Evolutionary conservation across 64 coral and sea anemone species (phyloP).

Genomic region (Acropora yongei): DNA sequence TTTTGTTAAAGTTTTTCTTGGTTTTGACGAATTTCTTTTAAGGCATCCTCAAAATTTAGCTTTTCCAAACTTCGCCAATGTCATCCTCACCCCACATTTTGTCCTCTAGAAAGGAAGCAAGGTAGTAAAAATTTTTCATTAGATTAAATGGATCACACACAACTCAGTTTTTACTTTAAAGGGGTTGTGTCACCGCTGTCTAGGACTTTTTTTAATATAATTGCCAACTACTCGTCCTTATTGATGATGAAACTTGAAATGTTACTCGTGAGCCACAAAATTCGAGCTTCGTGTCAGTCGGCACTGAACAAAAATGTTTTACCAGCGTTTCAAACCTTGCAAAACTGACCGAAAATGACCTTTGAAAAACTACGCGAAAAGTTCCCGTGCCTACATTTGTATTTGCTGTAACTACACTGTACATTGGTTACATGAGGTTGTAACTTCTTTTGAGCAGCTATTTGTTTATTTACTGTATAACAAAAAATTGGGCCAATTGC

Average conservation of each 20-base stretch:
- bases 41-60: not conserved
- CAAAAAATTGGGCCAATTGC: not conserved
- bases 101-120: not conserved
- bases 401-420: not conserved
- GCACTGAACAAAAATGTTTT: conserved; percentile 4
- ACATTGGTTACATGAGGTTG: not conserved
- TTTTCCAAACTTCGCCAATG: not conserved
- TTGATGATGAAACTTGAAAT: not conserved
- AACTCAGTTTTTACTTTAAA: not conserved
- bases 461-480: not conserved
- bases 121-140: not conserved
- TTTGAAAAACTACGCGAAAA: conserved; percentile 1
- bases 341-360: conserved; percentile 9
- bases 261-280: not conserved
- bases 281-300: not conserved
- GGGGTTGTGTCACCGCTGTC: not conserved
- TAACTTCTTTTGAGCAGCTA: conserved; percentile 10
- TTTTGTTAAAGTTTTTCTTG: not conserved
- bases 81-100: not conserved
- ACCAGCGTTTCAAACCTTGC: not conserved
- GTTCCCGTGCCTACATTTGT: not conserved
- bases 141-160: conserved; percentile 4
- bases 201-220: not conserved
- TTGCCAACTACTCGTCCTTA: not conserved
- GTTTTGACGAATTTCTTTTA: not conserved